Conservation (phyloP, 2,888 invertebrate genomes). For the Ecdyonurus torrentis region DNA sequence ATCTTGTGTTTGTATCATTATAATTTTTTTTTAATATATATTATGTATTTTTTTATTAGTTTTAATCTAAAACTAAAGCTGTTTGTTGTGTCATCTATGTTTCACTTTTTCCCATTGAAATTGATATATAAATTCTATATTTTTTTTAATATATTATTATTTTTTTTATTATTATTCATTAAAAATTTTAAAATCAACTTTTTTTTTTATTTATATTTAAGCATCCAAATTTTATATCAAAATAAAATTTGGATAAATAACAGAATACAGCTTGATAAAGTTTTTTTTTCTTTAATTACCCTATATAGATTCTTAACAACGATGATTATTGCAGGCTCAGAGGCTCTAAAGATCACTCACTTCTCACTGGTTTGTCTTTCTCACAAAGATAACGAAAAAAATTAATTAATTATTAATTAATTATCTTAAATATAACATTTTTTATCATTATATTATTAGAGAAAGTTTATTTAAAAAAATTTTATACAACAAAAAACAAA, state of each 20-base stretch:
- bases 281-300: too few relatives aligned
- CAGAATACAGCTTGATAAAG: neutral
- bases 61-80: neutral
- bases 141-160: neutral
- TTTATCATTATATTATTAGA: neutral
- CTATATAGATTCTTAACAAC: neutral
- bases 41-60: neutral
- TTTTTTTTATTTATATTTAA: neutral
- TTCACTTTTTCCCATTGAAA: neutral
- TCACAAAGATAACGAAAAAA: neutral
- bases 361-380: constrained; percentile 1
- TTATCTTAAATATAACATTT: too few relatives aligned
- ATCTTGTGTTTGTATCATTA: neutral
- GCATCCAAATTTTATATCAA: neutral
- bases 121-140: neutral
- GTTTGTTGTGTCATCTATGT: neutral
- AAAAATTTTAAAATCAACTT: neutral
- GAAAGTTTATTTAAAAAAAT: too few relatives aligned
- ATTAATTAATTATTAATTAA: too few relatives aligned
- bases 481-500: neutral
- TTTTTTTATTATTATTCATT: neutral
- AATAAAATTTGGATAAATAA: neutral
- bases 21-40: neutral
- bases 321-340: constrained; percentile 1
- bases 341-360: neutral